A percentile compares a stretch with the other conserved stretches of the same genome.
Conservation (phyloP, 2,797 vertebrate species). For the Mycteria americana region DNA sequence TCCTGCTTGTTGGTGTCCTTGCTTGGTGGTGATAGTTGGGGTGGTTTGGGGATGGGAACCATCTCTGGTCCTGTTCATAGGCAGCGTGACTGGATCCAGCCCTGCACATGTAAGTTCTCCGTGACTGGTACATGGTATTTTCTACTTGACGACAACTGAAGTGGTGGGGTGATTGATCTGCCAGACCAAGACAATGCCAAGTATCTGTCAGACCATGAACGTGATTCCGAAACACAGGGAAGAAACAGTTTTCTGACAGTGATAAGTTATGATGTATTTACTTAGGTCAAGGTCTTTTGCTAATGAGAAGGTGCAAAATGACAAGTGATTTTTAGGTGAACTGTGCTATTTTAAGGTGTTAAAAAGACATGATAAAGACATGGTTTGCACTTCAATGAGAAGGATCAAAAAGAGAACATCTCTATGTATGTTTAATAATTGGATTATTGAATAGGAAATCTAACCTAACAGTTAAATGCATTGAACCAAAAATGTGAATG, state of each 20-base stretch:
- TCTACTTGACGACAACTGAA: background rate
- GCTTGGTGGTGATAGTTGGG: background rate
- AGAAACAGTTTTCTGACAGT: background rate
- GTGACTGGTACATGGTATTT: rapidly evolving
- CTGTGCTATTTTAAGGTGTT: background rate
- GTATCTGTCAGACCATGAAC: background rate
- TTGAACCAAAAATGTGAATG: background rate
- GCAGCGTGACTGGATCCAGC: rapidly evolving
- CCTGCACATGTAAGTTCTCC: rapidly evolving
- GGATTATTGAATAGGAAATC: background rate
- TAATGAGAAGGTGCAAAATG: background rate
- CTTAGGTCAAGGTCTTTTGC: background rate
- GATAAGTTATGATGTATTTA: background rate
- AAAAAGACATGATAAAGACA: background rate
- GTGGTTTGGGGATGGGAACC: background rate
- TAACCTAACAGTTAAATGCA: background rate
- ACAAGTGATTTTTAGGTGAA: background rate
- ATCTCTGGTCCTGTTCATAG: background rate
- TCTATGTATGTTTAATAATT: background rate
- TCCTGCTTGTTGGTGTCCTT: background rate
- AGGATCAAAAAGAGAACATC: background rate
- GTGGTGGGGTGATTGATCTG: background rate
- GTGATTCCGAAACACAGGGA: background rate
- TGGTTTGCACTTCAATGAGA: background rate
- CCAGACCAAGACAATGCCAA: background rate